These are phyloP conservation scores for Tupaia tana DNA, from an alignment of 2,113 vertebrate genomes.

Conservation along the genomic window DNA sequence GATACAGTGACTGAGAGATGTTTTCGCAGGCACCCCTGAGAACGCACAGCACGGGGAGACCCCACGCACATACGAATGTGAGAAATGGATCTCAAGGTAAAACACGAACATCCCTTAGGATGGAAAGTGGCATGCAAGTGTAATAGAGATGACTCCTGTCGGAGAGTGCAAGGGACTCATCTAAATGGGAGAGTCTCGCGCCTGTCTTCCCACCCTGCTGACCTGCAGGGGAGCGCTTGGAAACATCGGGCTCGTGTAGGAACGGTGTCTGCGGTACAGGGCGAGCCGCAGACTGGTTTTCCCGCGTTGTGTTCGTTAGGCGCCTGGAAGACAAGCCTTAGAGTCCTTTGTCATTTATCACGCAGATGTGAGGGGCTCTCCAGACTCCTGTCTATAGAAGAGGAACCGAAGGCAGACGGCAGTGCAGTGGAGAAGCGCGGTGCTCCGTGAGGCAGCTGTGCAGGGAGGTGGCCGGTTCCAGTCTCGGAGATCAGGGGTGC, in stretches of 20 bases:
- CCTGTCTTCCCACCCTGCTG: not conserved
- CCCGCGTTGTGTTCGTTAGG: not conserved
- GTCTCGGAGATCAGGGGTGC: too few species aligned
- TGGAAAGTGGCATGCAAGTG: not conserved
- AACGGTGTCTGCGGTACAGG: not conserved
- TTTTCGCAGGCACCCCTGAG: not conserved
- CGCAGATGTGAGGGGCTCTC: not conserved
- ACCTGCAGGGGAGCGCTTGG: not conserved
- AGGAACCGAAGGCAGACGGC: too few species aligned
- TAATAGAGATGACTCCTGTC: not conserved
- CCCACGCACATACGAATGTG: not conserved
- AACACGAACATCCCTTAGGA: not conserved
- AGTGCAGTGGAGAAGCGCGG: too few species aligned
- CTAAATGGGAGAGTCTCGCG: not conserved
- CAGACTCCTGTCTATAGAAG: not conserved
- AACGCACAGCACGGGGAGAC: not conserved
- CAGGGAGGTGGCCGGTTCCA: too few species aligned
- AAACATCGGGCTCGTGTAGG: too few species aligned
- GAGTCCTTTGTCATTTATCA: rapidly evolving
- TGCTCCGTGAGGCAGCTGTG: too few species aligned
- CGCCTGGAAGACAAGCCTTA: not conserved
- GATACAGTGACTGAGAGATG: rapidly evolving
- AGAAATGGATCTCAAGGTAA: not conserved
- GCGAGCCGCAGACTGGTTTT: not conserved
- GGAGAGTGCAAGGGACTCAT: not conserved